Evolutionary conservation across 2,888 invertebrate genomes (phyloP), one percentile per base, ranked within the genome.

Genomic region (Marasmarcha lunaedactyla): DNA sequence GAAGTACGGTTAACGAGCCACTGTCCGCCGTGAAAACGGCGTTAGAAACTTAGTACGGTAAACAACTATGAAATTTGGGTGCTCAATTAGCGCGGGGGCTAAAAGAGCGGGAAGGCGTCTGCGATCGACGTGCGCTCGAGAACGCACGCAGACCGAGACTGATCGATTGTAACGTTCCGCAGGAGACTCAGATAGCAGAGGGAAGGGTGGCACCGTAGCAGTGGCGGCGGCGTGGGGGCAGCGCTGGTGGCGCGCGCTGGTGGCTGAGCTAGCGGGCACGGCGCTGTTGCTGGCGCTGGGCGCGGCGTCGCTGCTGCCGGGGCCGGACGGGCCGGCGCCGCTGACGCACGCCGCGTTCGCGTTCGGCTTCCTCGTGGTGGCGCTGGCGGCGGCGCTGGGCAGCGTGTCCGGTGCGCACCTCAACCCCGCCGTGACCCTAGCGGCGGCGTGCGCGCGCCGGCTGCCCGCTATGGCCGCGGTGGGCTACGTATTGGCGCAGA

Each of bases 331-430:
- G 36, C 11, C 42, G n/a, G 50, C 51, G 35, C 55, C 58, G 48
- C 67, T 77, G 12, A 50, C 62, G 46, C 62, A 73, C 54, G 62
- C 69, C 27, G 79, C 79, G 41, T 51, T 69, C 46, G 69, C 63
- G 13, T 81, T 81, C 63, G 81, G 76, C 42, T 61, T 59, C 59
- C 54, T 71, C 27, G 71, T 81, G 46, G 44, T 63, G 13, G 63
- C 57, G 33, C 60, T 61, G 54, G 62, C 56, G 40, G 52, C 63
- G 48, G 70, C 62, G 41, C 88, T 91, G 56, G 93, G 91, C 2
- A 89, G 90, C 50, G 81, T 89, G 33, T 91, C 92, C 10, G 91
- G 91, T 37, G 90, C 90, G 13, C 92, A 93, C 71, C 69, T 94
- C 55, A 93, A 93, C 78, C 93, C 93, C 0, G 88, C 90, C 2